Base-by-base conservation (phyloP, 1,140 invertebrate species). In the Papilio machaon region DNA sequence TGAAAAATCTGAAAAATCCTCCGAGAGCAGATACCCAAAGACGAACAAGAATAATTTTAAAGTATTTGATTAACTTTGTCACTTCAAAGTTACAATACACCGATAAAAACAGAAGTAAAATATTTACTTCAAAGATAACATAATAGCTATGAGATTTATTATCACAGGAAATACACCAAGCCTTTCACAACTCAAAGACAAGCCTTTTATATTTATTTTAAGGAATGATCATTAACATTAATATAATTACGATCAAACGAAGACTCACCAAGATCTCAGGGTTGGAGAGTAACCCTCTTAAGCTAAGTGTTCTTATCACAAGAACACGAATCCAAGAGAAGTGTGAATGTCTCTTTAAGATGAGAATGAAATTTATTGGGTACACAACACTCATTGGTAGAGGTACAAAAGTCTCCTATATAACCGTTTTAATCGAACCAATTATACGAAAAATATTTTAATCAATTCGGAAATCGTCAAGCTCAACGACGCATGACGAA, bases 401-500 rank as follows among this genome's bases (percentile, higher is more conserved):
- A 17, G 15, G 11, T 30, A 67, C 6, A 70, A 13, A 13, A 10
- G 6, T 70, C 0, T 70, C 5, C 13, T 15, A 35, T 70, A 70
- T 35, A 6, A 30, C 13, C 2, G 60, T 11, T 64, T 30, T 30
- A 30, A 30, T 30, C 9, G 23, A 30, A 11, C 60, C 23, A 64
- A 64, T 64, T 64, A 64, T 64, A 30, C 13, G 23, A 70, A 70
- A 70, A 70, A 70, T 64, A 64, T 64, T 70, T 70, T 70, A 70
- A 70, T 35, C 30, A 0, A 70, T 70, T 35, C 64, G 13, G 64
- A 70, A 38, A 70, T 70, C 15, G 64, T 35, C 30, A 70, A 70
- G 23, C 64, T 70, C 30, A 70, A 70, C 23, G 47, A 49, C 19
- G 74, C 74, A 52, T 76, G 74, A 76, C 74, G 13, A 76, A 76